A percentile compares a stretch with the other conserved stretches of the same genome.
Conservation (phyloP, 1,140 invertebrate species). For the Panagrolaimus sp. region DNA sequence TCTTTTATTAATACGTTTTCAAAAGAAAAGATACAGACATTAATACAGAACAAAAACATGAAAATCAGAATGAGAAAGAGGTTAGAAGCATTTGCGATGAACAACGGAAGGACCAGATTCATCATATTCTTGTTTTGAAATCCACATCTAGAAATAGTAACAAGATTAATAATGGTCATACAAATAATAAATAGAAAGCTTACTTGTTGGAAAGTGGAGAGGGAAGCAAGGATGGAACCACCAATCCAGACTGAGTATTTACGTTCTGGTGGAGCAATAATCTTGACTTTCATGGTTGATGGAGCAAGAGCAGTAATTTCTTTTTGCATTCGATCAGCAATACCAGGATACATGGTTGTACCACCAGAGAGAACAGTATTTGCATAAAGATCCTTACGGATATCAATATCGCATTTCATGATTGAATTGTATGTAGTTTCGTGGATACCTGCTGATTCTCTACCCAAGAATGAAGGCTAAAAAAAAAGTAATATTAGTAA, state of each 20-base stretch:
- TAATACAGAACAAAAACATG: no score
- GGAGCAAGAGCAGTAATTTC: slow-evolving; percentile 59
- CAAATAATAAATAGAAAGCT: background rate
- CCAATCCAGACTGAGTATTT: slow-evolving; percentile 83
- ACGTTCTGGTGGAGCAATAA: slow-evolving; percentile 65
- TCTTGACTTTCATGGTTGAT: slow-evolving; percentile 62
- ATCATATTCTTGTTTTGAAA: slow-evolving; percentile 89
- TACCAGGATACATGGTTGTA: slow-evolving; percentile 63
- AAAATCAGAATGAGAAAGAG: background rate
- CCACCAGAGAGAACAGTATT: slow-evolving; percentile 69
- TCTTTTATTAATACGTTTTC: no score
- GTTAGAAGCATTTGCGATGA: slow-evolving; percentile 91
- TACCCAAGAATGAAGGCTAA: slow-evolving; percentile 64
- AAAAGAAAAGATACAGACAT: no score
- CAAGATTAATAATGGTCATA: background rate
- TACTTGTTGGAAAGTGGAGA: slow-evolving; percentile 75
- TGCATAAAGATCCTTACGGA: slow-evolving; percentile 83
- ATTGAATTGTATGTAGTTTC: slow-evolving; percentile 93
- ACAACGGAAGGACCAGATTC: slow-evolving; percentile 87
- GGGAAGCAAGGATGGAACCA: slow-evolving; percentile 76
- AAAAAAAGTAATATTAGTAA: slow-evolving; percentile 10
- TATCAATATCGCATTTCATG: slow-evolving; percentile 90
- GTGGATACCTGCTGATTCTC: slow-evolving; percentile 88
- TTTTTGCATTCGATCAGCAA: slow-evolving; percentile 63
- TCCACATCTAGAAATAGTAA: slow-evolving; percentile 66